These are phyloP conservation scores for Drosophila tani DNA, from an alignment of 1,140 invertebrate genomes.

Conservation along the genomic window DNA sequence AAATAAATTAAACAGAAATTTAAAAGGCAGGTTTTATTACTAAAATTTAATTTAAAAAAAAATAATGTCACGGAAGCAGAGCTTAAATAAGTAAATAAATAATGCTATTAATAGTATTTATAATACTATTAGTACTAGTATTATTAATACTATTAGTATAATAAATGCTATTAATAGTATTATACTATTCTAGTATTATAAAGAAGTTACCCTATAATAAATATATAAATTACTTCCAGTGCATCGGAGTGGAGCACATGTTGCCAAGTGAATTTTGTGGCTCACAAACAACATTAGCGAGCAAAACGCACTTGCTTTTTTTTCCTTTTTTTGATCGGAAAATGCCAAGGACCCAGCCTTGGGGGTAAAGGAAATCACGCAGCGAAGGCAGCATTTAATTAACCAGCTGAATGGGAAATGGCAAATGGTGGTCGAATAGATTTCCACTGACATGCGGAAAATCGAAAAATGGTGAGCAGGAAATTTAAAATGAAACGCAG, in stretches of 20 bases:
- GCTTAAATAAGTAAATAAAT: too few species aligned
- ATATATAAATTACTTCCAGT: constrained; percentile 1
- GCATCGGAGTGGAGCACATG: constrained; percentile 30
- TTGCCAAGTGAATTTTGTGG: constrained; percentile 55
- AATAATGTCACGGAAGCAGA: too few species aligned
- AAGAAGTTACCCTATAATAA: too few species aligned
- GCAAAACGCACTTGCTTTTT: constrained; percentile 26
- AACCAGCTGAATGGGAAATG: constrained; percentile 54
- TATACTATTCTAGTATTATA: too few species aligned
- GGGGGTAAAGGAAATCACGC: constrained; percentile 26
- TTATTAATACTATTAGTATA: too few species aligned
- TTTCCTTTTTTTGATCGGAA: not conserved
- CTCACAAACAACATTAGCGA: constrained; percentile 59
- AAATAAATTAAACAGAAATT: not conserved
- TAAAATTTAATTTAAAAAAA: too few species aligned
- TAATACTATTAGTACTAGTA: too few species aligned
- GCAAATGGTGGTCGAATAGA: constrained; percentile 21
- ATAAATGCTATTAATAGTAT: too few species aligned
- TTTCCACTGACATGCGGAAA: constrained; percentile 24
- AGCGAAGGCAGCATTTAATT: constrained; percentile 58
- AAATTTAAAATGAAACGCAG: constrained; percentile 8
- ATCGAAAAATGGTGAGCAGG: constrained; percentile 15
- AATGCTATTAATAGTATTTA: too few species aligned
- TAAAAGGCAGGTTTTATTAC: too few species aligned
- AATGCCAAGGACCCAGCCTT: constrained; percentile 35